These are phyloP conservation scores for Dynastes maya DNA, from an alignment of 2,888 invertebrate genomes.

Conservation along the genomic window DNA sequence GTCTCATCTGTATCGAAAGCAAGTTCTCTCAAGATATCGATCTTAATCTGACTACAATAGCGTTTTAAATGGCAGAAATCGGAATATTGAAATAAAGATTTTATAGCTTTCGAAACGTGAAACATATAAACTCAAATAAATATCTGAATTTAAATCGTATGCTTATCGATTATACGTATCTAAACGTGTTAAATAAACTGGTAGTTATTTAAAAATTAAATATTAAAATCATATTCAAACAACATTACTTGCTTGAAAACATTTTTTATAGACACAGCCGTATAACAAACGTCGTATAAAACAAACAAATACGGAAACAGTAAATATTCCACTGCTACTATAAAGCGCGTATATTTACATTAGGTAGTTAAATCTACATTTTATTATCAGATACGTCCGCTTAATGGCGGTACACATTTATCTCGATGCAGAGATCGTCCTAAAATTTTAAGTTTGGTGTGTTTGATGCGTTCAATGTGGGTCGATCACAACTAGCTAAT, in stretches of 20 bases:
- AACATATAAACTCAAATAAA: background rate
- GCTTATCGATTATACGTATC: conserved; percentile 1
- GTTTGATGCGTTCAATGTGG: background rate
- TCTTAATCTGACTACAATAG: background rate
- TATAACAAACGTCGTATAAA: background rate
- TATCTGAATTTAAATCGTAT: conserved; percentile 4
- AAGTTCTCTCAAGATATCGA: background rate
- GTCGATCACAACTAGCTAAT: conserved; percentile 14
- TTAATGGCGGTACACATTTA: conserved; percentile 1
- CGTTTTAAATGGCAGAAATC: too few species aligned
- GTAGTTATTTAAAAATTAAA: background rate
- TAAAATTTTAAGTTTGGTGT: background rate
- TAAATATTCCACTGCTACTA: conserved; percentile 1
- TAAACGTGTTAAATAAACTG: background rate
- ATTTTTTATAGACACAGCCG: background rate
- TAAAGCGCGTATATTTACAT: conserved; percentile 22
- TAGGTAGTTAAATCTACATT: conserved; percentile 35
- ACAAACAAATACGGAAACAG: conserved; percentile 9
- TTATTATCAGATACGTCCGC: conserved; percentile 23
- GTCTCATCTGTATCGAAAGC: background rate
- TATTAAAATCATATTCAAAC: conserved; percentile 13
- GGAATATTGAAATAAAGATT: too few species aligned
- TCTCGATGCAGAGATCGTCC: background rate
- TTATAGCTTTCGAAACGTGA: too few species aligned
- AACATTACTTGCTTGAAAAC: background rate